These are phyloP conservation scores for Nephrotoma appendiculata DNA, from an alignment of 2,888 invertebrate genomes.

Conservation along the genomic window DNA sequence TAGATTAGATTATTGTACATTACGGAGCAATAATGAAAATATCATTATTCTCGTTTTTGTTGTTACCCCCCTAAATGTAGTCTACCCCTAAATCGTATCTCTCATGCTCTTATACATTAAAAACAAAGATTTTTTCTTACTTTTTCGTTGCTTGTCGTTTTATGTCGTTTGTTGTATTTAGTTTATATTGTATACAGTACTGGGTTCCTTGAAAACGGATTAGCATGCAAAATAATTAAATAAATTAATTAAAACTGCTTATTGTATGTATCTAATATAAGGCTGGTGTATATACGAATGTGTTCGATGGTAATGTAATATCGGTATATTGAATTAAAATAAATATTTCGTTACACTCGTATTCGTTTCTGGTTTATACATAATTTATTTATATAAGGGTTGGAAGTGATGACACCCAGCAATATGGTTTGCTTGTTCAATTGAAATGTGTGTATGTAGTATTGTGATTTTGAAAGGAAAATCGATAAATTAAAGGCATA, in stretches of 20 bases:
- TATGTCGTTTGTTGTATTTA: neutral
- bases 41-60: neutral
- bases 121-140: neutral
- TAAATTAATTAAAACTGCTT: neutral
- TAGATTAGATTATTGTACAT: neutral
- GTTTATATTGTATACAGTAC: neutral
- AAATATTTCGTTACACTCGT: neutral
- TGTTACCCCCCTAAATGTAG: neutral
- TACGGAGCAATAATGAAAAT: neutral
- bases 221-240: neutral
- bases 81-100: neutral
- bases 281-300: neutral
- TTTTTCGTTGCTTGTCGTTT: neutral
- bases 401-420: neutral
- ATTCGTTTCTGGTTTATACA: neutral
- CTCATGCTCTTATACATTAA: neutral
- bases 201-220: neutral
- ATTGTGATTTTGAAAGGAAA: neutral
- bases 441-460: neutral
- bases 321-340: neutral
- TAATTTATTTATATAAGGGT: neutral
- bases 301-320: neutral
- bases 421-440: neutral
- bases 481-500: neutral
- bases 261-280: neutral